These are phyloP conservation scores for Pseudochromis fuscus DNA, from an alignment of 2,797 vertebrate genomes.

Conservation along the genomic window DNA sequence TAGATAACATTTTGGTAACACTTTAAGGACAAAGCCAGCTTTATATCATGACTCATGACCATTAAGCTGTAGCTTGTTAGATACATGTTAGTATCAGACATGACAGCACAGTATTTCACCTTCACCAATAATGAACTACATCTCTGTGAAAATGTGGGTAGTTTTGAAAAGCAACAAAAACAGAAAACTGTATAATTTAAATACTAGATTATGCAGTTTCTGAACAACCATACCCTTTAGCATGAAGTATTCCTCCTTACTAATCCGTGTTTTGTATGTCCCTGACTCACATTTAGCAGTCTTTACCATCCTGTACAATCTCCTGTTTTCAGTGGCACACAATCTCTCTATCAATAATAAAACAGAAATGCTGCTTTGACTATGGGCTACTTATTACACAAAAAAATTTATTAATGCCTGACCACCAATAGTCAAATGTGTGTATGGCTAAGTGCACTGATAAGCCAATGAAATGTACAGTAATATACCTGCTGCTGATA, in stretches of 20 bases:
- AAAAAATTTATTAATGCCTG: slow-evolving; percentile 53
- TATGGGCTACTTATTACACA: slow-evolving; percentile 62
- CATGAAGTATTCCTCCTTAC: slow-evolving; percentile 60
- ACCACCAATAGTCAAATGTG: slow-evolving; percentile 51
- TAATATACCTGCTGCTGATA: slow-evolving; percentile 58
- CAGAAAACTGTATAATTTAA: slow-evolving; percentile 67
- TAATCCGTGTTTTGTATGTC: slow-evolving; percentile 46
- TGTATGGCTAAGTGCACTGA: slow-evolving; percentile 65
- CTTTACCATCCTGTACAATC: slow-evolving; percentile 58
- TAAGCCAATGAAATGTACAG: slow-evolving; percentile 45
- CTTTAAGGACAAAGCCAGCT: slow-evolving; percentile 83
- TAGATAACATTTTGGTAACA: slow-evolving; percentile 89
- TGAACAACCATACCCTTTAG: slow-evolving; percentile 74
- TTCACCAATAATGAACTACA: slow-evolving; percentile 76
- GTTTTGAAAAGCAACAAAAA: slow-evolving; percentile 77
- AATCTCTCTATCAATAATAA: slow-evolving; percentile 56
- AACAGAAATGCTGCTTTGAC: slow-evolving; percentile 69
- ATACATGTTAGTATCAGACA: slow-evolving; percentile 81
- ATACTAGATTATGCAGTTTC: slow-evolving; percentile 71
- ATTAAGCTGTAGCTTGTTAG: slow-evolving; percentile 75
- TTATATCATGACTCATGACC: slow-evolving; percentile 71
- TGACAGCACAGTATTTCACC: slow-evolving; percentile 79
- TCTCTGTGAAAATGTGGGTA: slow-evolving; percentile 78
- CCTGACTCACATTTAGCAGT: slow-evolving; percentile 59
- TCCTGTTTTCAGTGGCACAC: slow-evolving; percentile 65